phyloP scores from a whole-genome alignment of 37 sponge, comb jelly and placozoan species.

The Chondrilla cf. caribensis region DNA sequence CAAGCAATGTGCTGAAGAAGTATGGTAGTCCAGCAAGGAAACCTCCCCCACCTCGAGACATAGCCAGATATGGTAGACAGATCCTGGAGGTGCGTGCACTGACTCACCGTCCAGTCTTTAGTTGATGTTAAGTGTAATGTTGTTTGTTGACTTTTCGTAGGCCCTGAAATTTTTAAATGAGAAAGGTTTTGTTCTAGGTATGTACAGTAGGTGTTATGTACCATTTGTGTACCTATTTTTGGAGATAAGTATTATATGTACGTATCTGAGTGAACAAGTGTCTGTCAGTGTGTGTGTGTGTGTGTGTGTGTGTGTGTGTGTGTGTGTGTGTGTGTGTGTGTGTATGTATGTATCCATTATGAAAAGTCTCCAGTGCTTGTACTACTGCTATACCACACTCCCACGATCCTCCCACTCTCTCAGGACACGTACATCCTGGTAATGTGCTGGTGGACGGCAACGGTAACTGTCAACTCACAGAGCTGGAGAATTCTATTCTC shows the following conservation, averaged over 20 bases:
- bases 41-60: constrained; percentile 13
- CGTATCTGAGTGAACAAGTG: not conserved
- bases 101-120: not conserved
- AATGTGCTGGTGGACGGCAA: constrained; percentile 62
- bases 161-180: constrained; percentile 60
- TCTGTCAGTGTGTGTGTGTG: not conserved
- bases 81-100: constrained; percentile 58
- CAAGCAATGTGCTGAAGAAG: constrained; percentile 42
- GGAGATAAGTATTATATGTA: not conserved
- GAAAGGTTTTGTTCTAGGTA: constrained; percentile 80
- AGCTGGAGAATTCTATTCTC: constrained; percentile 66
- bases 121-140: not conserved
- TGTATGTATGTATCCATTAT: not conserved
- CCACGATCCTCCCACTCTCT: too few species aligned
- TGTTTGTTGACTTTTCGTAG: constrained; percentile 26
- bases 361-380: too few species aligned
- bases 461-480: constrained; percentile 62
- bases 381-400: too few species aligned
- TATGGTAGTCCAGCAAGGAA: constrained; percentile 15
- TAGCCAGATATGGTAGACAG: constrained; percentile 65
- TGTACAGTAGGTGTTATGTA: constrained; percentile 7
- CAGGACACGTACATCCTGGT: constrained; percentile 78
- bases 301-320: not conserved
- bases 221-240: not conserved
- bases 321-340: not conserved